Evolutionary conservation across 1,140 invertebrate species (phyloP), one percentile per base, ranked within the genome.

Genomic region (Drosophila lini): DNA sequence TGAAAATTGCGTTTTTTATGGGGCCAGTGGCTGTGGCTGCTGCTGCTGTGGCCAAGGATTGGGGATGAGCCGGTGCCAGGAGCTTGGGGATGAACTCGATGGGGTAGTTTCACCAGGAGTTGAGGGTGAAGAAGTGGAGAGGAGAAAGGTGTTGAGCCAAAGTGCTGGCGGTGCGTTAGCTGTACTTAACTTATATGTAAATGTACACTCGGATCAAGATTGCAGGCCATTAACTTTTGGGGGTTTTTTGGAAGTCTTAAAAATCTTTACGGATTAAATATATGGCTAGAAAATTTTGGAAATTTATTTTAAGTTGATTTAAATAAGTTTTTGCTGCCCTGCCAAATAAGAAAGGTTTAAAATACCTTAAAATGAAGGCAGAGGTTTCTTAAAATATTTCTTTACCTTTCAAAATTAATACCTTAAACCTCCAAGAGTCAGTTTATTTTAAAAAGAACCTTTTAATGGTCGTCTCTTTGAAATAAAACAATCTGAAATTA

Each of bases 1-100:
- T 89, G 84, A 89, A 89, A 89, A 89, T 89, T 89, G 84, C 84
- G 76, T 82, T 88, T 88, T 89, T 89, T 89, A 89, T 89, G 84
- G 57, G 73, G 83, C 75, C 78, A 68, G 52, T 77, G 63, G 50
- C 50, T 36, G 50, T 34, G 31, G 50, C 32, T 44, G 41, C 41
- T 53, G 52, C 44, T 45, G 44, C 44, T 28, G 25, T 9, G 50
- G 50, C 50, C 50, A 36, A 19, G 19, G 73, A 60, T 77, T 71
- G 69, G 69, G 69, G 65, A 69, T 69, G 60, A 69, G 41, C 11
- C 8, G 52, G 4, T 16, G 52, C 13, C 16, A 59, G 52, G 53
- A 40, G 32, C 36, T 52, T 25, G 64, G 42, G 42, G 42, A 50
- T 71, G 65, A 71, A 70, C 38, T 34, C 19, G 32, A 65, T 65